These are phyloP conservation scores for Brachionus rubens DNA, from an alignment of 1,140 invertebrate genomes.

Conservation along the genomic window DNA sequence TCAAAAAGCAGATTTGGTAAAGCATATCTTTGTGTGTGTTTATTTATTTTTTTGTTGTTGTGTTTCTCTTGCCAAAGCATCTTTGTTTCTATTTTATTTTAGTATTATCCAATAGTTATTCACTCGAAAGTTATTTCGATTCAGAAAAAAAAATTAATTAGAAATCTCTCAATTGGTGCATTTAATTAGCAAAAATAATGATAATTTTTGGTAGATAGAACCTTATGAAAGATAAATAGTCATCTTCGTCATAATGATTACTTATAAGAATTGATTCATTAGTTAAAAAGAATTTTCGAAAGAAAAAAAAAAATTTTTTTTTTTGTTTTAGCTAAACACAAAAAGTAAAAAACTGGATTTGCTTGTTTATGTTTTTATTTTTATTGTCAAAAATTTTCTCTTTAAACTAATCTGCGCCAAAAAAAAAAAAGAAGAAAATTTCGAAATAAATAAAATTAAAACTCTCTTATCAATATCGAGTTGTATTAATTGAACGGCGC, in stretches of 20 bases:
- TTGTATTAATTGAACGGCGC: constrained; percentile 18
- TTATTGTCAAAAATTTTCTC: not conserved
- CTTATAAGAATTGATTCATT: too few relatives aligned
- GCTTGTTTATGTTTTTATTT: constrained; percentile 12
- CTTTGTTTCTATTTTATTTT: constrained; percentile 19
- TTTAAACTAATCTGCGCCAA: constrained; percentile 27
- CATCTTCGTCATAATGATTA: constrained; percentile 15
- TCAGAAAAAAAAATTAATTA: constrained; percentile 11
- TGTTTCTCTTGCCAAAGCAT: too few relatives aligned
- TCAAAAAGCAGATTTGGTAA: constrained; percentile 11
- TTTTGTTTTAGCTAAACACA: not conserved
- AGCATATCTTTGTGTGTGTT: constrained; percentile 30
- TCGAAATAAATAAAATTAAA: not conserved
- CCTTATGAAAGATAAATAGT: constrained; percentile 13
- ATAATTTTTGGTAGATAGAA: constrained; percentile 32
- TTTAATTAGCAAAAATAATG: constrained; percentile 40
- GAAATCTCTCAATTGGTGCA: not conserved
- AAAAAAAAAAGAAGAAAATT: not conserved
- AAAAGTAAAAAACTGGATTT: constrained; percentile 12
- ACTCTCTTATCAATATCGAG: not conserved
- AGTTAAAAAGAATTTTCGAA: too few relatives aligned
- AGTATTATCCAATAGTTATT: constrained; percentile 33
- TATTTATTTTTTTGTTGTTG: not conserved
- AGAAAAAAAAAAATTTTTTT: not conserved
- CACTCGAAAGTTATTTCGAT: not conserved